Conservation (phyloP, 1,140 invertebrate genomes). For the Bombus confusus region DNA sequence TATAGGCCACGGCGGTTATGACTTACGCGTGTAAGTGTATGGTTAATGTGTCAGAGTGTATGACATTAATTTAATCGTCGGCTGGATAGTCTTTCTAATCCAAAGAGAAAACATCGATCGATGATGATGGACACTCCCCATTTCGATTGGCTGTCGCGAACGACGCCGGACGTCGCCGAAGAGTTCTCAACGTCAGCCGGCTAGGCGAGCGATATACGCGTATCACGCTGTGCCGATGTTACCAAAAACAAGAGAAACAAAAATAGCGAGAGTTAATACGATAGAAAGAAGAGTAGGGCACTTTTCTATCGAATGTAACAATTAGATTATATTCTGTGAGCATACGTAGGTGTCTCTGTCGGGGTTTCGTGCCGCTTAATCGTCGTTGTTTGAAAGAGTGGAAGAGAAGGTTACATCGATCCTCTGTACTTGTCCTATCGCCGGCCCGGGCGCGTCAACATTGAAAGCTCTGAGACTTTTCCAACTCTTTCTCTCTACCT, state of each 20-base stretch:
- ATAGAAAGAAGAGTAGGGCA: conserved; percentile 2
- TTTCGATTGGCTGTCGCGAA: conserved; percentile 44
- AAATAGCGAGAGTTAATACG: neutral
- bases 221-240: conserved; percentile 20
- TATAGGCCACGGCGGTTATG: conserved; percentile 68
- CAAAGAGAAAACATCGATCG: conserved; percentile 35
- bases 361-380: conserved; percentile 19
- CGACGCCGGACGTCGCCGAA: conserved; percentile 42
- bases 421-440: conserved; percentile 68
- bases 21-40: conserved; percentile 34
- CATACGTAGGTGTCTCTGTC: conserved; percentile 24
- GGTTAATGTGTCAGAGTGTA: conserved; percentile 34
- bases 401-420: conserved; percentile 41
- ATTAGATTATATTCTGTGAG: neutral
- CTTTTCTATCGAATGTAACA: conserved; percentile 10
- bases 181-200: conserved; percentile 74
- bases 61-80: conserved; percentile 50
- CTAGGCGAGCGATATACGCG: conserved; percentile 75
- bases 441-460: conserved; percentile 75
- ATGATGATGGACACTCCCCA: conserved; percentile 26
- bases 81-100: conserved; percentile 34
- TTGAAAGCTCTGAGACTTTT: conserved; percentile 69
- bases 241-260: neutral
- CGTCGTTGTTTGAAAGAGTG: conserved; percentile 18
- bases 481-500: neutral